Evolutionary conservation across 2,113 vertebrate species (phyloP).

Genomic region (Urocynchramus pylzowi): DNA sequence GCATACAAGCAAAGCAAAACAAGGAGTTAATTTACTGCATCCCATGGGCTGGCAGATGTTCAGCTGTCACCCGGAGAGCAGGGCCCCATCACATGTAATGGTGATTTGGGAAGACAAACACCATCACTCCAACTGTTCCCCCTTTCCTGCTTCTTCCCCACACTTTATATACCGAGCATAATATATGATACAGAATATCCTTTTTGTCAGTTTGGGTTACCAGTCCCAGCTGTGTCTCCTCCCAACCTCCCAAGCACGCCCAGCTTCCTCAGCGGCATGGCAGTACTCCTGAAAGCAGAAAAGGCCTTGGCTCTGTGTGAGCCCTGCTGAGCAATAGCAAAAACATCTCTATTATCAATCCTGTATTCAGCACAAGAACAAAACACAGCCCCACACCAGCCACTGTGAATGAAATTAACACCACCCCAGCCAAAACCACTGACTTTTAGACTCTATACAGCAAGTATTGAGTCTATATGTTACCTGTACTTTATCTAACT

Average conservation of each 20-base stretch:
- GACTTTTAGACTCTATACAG: neutral
- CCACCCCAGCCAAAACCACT: neutral
- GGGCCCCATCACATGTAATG: fast-evolving
- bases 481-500: neutral
- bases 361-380: neutral
- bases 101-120: neutral
- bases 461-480: neutral
- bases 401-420: neutral
- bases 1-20: neutral
- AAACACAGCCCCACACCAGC: neutral
- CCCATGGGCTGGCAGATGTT: neutral
- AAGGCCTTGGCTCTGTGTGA: neutral
- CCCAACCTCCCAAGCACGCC: fast-evolving
- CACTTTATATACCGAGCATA: neutral
- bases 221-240: fast-evolving
- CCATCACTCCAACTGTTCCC: neutral
- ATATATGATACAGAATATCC: neutral
- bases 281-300: neutral
- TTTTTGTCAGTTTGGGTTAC: neutral
- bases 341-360: neutral
- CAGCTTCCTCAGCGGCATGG: fast-evolving
- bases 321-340: neutral
- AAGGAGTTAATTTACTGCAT: neutral
- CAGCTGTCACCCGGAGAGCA: neutral
- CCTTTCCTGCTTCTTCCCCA: neutral